These are phyloP conservation scores for Chionis minor DNA, from an alignment of 2,113 vertebrate species.

Conservation along the genomic window DNA sequence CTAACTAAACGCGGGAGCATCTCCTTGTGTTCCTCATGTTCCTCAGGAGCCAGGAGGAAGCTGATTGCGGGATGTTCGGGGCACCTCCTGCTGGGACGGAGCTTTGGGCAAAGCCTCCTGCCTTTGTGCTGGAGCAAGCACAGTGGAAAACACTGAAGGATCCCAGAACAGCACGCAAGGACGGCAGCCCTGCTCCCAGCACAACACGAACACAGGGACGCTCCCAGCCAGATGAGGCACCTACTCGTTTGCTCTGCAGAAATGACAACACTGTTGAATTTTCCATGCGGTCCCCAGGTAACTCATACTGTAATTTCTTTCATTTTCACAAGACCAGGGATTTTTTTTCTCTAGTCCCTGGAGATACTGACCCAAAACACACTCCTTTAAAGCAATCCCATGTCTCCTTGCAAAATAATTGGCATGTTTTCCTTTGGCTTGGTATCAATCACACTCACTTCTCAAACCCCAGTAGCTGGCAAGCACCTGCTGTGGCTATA, in stretches of 20 bases:
- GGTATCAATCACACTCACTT: neutral
- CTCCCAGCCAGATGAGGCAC: neutral
- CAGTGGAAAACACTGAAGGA: neutral
- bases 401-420: neutral
- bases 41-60: neutral
- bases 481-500: neutral
- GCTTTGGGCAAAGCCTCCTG: neutral
- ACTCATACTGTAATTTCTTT: neutral
- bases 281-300: neutral
- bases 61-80: neutral
- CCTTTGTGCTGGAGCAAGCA: neutral
- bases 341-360: neutral
- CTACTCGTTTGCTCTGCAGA: neutral
- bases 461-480: neutral
- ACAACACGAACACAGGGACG: rapidly evolving
- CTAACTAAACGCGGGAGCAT: neutral
- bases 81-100: neutral
- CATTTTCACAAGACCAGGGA: neutral
- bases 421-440: neutral
- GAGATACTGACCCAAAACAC: neutral
- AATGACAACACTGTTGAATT: neutral
- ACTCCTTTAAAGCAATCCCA: neutral
- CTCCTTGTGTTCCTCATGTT: neutral
- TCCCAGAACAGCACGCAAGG: neutral
- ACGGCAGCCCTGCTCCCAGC: neutral